These are phyloP conservation scores for Drosophila gunungcola DNA, from an alignment of 1,140 invertebrate species.

Conservation along the genomic window DNA sequence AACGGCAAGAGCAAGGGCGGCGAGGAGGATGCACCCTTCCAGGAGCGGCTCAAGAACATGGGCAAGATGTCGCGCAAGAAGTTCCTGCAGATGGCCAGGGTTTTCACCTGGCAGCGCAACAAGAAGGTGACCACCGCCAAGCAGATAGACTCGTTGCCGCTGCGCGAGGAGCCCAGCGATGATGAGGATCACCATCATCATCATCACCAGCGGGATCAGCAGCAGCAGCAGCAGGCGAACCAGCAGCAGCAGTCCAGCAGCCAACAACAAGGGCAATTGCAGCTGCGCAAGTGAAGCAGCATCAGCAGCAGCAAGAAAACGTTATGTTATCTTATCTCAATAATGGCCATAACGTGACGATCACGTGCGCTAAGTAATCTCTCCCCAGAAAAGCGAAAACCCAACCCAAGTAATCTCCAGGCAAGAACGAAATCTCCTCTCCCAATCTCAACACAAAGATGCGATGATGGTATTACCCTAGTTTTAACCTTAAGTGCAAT, in stretches of 20 bases:
- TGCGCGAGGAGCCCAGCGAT: conserved; percentile 88
- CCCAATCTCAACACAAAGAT: conserved; percentile 18
- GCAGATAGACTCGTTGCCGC: conserved; percentile 86
- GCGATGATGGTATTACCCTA: conserved; percentile 54
- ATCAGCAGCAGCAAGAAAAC: conserved; percentile 12
- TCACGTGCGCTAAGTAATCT: conserved; percentile 57
- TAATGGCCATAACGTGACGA: conserved; percentile 69
- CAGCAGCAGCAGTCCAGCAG: conserved; percentile 20
- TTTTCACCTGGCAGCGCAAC: conserved; percentile 89
- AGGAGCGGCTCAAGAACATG: conserved; percentile 94
- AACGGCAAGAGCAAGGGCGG: conserved; percentile 85
- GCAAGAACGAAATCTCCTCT: conserved; percentile 41
- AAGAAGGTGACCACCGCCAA: conserved; percentile 89
- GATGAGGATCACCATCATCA: conserved; percentile 85
- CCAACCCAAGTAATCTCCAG: conserved; percentile 38
- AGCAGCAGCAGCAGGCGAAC: conserved; percentile 28
- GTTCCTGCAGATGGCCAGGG: conserved; percentile 91
- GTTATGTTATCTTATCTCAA: conserved; percentile 78
- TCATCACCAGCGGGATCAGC: conserved; percentile 56
- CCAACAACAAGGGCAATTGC: conserved; percentile 61
- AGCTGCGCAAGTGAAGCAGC: conserved; percentile 66
- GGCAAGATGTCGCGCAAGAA: conserved; percentile 94
- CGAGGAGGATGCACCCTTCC: conserved; percentile 92
- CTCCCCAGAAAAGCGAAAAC: conserved; percentile 6
- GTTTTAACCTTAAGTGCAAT: conserved; percentile 78